Evolutionary conservation across 2,888 invertebrate species (phyloP), one percentile per base, ranked within the genome.

Genomic region (Drosophila meridionalis): DNA sequence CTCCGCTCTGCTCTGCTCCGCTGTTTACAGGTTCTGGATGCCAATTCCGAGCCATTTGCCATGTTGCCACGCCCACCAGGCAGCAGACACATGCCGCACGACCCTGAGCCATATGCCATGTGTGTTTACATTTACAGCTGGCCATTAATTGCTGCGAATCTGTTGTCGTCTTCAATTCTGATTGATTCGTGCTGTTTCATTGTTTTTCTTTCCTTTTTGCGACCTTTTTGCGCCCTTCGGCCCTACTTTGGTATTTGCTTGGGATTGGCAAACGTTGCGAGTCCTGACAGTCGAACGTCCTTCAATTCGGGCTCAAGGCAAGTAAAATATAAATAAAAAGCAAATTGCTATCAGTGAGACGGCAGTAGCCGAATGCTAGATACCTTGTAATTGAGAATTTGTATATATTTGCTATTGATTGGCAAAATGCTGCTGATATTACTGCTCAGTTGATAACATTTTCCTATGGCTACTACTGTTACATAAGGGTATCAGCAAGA

Each of bases 141-240:
- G 43, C 57, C 64, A 78, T 81, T 81, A 81, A 73, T 79, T 79
- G 81, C 62, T 65, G 69, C 81, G 59, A 64, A 68, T 69, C 60
- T 56, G 59, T 79, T 65, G 69, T 69, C 65, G 57, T 79, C 58
- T 68, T 40, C 52, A 32, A 42, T 68, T 61, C 69, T 77, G 69
- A 77, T 79, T 78, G 73, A 81, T 81, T 73, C 69, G 45, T 73
- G 60, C 66, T 58, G 50, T 70, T 55, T 59, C 36, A 66, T 76
- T 73, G 74, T 73, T 73, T 63, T 79, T 42, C 30, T 11, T 20
- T 7, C 34, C 14, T 7, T 36, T 36, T 36, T 26, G 43, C 14
- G 32, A 58, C 30, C 5, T 45, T 50, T n/a, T 12, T 7, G 32
- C 43, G 12, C 32, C 7, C 38, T 14, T n/a, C 28, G 55, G 47